Evolutionary conservation across 2,888 invertebrate genomes (phyloP).

Genomic region (Acanthosepion pharaonis): DNA sequence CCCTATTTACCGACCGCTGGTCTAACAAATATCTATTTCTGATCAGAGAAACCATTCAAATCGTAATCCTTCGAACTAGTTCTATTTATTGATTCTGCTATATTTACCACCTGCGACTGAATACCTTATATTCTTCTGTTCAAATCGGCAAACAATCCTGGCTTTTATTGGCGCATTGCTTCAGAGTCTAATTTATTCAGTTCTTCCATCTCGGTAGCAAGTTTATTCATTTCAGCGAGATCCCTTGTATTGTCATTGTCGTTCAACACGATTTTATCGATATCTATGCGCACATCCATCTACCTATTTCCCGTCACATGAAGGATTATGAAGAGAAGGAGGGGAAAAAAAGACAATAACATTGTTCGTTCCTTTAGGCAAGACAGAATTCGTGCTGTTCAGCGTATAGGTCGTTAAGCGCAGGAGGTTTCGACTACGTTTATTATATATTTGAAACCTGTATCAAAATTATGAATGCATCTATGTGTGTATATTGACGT

Average conservation of each 20-base stretch:
- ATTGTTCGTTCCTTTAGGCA: background rate
- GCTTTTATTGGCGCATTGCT: background rate
- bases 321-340: background rate
- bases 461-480: too few species aligned
- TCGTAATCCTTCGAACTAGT: too few species aligned
- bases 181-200: background rate
- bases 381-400: background rate
- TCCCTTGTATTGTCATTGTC: background rate
- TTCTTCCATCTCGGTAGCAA: background rate
- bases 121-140: too few species aligned
- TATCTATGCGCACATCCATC: background rate
- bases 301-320: background rate
- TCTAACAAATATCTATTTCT: too few species aligned
- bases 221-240: background rate
- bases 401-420: background rate
- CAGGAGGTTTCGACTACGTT: background rate
- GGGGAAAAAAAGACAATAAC: background rate
- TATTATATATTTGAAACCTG: too few species aligned
- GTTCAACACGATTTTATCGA: constrained; percentile 4
- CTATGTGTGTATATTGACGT: too few species aligned
- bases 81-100: too few species aligned
- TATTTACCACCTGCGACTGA: too few species aligned
- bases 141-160: background rate
- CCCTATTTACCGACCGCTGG: too few species aligned
- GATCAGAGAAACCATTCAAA: too few species aligned